A percentile compares a stretch with the other conserved stretches of the same genome.
These are phyloP conservation scores for Nomada flava DNA, from an alignment of 2,888 invertebrate species.

Conservation along the genomic window DNA sequence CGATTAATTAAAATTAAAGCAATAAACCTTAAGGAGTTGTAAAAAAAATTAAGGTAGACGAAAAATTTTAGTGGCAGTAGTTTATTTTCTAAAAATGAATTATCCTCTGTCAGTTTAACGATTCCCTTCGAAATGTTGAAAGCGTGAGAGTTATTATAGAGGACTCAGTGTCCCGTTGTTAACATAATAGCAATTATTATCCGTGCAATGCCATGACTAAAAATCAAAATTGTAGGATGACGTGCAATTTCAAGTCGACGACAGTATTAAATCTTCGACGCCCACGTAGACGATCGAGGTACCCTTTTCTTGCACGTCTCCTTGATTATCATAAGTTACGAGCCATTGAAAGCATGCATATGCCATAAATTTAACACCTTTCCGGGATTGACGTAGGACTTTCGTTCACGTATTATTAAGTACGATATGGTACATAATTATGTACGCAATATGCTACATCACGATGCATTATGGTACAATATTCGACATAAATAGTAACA, in stretches of 20 bases:
- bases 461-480: no score
- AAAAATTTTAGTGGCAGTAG: background rate
- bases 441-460: no score
- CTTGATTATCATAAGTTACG: slow-evolving; percentile 16
- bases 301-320: background rate
- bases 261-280: slow-evolving; percentile 12
- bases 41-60: background rate
- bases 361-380: slow-evolving; percentile 1
- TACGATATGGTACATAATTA: background rate
- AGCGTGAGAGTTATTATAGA: background rate
- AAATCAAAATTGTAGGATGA: slow-evolving; percentile 5
- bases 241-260: background rate
- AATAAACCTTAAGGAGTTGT: no score
- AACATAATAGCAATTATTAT: background rate
- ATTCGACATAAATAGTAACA: no score
- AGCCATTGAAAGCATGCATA: slow-evolving; percentile 1
- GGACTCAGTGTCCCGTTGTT: background rate
- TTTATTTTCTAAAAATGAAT: background rate
- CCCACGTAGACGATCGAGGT: slow-evolving; percentile 10
- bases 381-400: background rate
- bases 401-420: background rate
- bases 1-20: no score
- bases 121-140: background rate
- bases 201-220: background rate
- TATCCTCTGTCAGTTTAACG: background rate